Evolutionary conservation across 2,888 invertebrate genomes (phyloP).

Genomic region (Lypha dubia): DNA sequence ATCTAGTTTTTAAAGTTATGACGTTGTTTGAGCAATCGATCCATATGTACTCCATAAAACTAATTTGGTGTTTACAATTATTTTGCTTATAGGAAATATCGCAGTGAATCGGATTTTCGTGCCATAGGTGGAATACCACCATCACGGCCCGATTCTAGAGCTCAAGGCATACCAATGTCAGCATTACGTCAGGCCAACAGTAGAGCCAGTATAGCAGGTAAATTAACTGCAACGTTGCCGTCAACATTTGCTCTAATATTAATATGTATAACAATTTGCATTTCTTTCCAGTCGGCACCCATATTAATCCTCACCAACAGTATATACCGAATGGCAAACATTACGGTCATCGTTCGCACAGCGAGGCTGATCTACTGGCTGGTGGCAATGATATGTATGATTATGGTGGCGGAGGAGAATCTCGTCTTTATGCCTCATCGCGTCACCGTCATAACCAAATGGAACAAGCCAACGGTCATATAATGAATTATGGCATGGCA

Average conservation of each 20-base stretch:
- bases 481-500: conserved; percentile 73
- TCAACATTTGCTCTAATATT: background rate
- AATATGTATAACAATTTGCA: background rate
- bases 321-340: conserved; percentile 81
- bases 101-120: conserved; percentile 94
- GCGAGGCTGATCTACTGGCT: conserved; percentile 93
- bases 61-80: background rate
- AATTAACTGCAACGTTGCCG: background rate
- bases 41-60: background rate
- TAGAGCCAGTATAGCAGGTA: conserved; percentile 84
- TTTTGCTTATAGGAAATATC: conserved; percentile 86
- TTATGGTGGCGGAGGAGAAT: conserved; percentile 75
- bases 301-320: conserved; percentile 78
- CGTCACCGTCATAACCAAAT: conserved; percentile 72
- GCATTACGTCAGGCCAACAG: conserved; percentile 89
- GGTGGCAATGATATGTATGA: conserved; percentile 79
- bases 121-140: conserved; percentile 81
- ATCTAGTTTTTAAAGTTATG: too few relatives aligned
- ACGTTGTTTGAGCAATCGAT: too few relatives aligned
- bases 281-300: conserved; percentile 78
- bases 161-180: conserved; percentile 85
- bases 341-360: conserved; percentile 88
- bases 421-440: conserved; percentile 80
- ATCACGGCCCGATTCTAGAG: conserved; percentile 82
- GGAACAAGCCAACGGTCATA: conserved; percentile 71